Evolutionary conservation across 2,888 invertebrate genomes (phyloP), one percentile per base, ranked within the genome.

Genomic region (Drosophila limbata): DNA sequence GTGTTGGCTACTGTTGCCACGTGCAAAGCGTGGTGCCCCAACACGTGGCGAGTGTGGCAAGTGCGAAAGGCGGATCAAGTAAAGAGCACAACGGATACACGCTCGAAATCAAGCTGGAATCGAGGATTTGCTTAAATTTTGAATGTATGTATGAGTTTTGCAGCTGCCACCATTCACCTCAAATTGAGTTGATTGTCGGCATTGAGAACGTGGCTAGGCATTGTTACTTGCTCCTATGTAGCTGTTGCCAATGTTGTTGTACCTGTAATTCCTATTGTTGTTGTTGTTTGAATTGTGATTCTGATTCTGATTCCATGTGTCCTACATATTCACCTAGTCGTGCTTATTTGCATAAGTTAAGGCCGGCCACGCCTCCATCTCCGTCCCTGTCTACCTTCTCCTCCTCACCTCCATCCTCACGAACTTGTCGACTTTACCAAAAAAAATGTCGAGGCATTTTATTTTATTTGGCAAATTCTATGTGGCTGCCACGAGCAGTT

Each of bases 161-260:
- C 42, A 63, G 47, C 45, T 74, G 66, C 60, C 59, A 60, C 50
- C 66, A 65, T 69, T 62, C 37, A 39, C 67, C 77, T 65, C 70
- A 77, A 86, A 84, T 81, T 81, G 79, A 79, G 84, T 84, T 86
- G 84, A 83, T 86, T 84, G 83, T 86, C 79, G 84, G 50, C 81
- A 84, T 86, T 86, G 77, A 77, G 69, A 64, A 79, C 69, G 78
- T 78, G 81, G 72, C 69, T 63, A 74, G 82, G 71, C 70, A 73
- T 65, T 73, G 67, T 77, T 79, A 56, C 62, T 52, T 74, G 61
- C 48, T 33, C 40, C 44, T 65, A 59, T 70, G 60, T 73, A 68
- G 74, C 15, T 66, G 9, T 33, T 55, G 40, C 19, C 35, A 31
- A 25, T 55, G 19, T 31, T 42, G 40, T 21, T 17, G 13, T 35